These are phyloP conservation scores for Lota lota DNA, from an alignment of 2,113 vertebrate genomes.

Conservation along the genomic window DNA sequence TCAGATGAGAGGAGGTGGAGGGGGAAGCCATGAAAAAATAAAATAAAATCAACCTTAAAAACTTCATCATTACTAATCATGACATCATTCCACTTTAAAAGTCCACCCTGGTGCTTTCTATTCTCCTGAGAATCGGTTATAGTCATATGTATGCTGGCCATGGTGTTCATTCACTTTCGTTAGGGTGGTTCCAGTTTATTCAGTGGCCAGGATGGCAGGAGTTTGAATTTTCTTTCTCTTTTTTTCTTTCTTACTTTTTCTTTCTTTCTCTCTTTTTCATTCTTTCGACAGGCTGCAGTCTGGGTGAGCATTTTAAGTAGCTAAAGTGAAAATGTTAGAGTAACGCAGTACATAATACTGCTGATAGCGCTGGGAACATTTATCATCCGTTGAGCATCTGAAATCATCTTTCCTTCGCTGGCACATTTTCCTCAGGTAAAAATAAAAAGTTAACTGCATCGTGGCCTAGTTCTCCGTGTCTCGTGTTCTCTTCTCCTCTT, in stretches of 20 bases:
- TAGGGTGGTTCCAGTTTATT: background rate
- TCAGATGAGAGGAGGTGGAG: no score
- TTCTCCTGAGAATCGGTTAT: no score
- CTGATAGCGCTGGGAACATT: background rate
- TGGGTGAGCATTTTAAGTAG: background rate
- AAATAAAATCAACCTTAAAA: background rate
- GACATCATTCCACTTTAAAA: background rate
- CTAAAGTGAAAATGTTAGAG: background rate
- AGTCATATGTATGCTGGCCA: no score
- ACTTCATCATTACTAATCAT: constrained; percentile 1
- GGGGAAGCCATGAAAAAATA: background rate
- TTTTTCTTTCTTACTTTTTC: background rate
- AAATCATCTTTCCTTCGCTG: background rate
- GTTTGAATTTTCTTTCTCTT: background rate
- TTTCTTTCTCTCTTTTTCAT: background rate
- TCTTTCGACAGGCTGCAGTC: background rate
- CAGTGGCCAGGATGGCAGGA: background rate
- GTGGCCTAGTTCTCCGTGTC: background rate
- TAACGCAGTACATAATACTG: background rate
- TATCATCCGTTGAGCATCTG: background rate
- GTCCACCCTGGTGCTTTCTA: no score
- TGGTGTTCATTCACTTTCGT: background rate
- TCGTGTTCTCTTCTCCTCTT: background rate
- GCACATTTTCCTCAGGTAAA: background rate
- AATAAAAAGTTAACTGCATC: background rate